phyloP scores from a whole-genome alignment of 2,113 vertebrate species.

The Pelobates fuscus region DNA sequence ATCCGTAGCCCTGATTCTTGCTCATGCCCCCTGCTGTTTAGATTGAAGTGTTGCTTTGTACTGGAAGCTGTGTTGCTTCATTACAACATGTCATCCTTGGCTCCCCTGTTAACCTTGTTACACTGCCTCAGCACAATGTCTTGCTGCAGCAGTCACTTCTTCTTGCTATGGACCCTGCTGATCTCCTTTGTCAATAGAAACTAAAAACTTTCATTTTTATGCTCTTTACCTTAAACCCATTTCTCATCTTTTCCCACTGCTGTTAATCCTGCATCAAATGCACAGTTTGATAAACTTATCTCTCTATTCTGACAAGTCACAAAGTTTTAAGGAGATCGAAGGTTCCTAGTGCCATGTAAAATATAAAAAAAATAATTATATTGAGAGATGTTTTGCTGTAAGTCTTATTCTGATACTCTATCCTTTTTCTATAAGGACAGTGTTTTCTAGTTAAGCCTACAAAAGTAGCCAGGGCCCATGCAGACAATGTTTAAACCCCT shows the following conservation, averaged over 20 bases:
- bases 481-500: constrained; percentile 28
- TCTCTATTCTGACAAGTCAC: constrained; percentile 26
- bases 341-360: constrained; percentile 20
- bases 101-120: constrained; percentile 47
- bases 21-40: constrained; percentile 42
- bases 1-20: constrained; percentile 24
- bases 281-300: constrained; percentile 44
- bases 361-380: constrained; percentile 28
- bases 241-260: constrained; percentile 17
- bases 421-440: constrained; percentile 33
- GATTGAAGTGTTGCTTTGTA: constrained; percentile 40
- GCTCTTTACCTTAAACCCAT: constrained; percentile 37
- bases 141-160: constrained; percentile 39
- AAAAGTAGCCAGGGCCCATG: constrained; percentile 13
- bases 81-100: constrained; percentile 46
- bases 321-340: constrained; percentile 31
- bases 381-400: constrained; percentile 29
- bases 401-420: constrained; percentile 17
- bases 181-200: constrained; percentile 41
- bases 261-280: constrained; percentile 38
- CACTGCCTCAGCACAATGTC: constrained; percentile 11
- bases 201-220: constrained; percentile 33
- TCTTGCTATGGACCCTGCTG: constrained; percentile 20
- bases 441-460: not conserved
- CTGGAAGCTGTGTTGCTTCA: constrained; percentile 39